Percentiles rank a stretch among this genome's conserved stretches.
These are phyloP conservation scores for Tiaroga cobitis DNA, from an alignment of 2,797 vertebrate species.

Conservation along the genomic window DNA sequence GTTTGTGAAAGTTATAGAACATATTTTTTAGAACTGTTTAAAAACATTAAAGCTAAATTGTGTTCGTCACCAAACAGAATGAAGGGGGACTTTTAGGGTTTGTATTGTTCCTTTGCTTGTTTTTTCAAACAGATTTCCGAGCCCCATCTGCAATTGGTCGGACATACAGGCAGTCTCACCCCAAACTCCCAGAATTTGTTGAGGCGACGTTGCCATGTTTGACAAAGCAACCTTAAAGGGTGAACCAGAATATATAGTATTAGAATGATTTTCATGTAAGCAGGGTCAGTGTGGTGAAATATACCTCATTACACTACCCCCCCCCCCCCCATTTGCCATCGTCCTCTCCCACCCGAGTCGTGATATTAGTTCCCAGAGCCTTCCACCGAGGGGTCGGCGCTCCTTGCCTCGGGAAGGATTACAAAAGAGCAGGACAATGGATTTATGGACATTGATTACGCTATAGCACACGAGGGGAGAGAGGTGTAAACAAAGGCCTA, in stretches of 20 bases:
- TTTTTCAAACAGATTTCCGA: not conserved
- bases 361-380: conserved; percentile 46
- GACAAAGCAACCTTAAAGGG: not conserved
- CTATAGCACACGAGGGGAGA: conserved; percentile 16
- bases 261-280: not conserved
- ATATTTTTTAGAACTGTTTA: not conserved
- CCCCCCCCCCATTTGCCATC: not conserved
- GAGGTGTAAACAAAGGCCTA: conserved; percentile 56
- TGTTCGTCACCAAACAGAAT: not conserved
- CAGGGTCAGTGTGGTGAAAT: not conserved
- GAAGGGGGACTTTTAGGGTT: not conserved
- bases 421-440: conserved; percentile 59
- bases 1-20: not conserved
- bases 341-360: conserved; percentile 7
- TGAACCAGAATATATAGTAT: not conserved
- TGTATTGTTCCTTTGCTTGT: not conserved
- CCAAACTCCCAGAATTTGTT: too few relatives aligned
- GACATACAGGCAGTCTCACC: not conserved
- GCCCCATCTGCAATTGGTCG: not conserved
- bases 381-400: conserved; percentile 32
- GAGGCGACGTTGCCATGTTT: not conserved
- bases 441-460: conserved; percentile 65
- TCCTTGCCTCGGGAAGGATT: conserved; percentile 56
- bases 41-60: not conserved
- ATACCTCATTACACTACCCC: conserved; percentile 5